These are phyloP conservation scores for Apostichopus leukothele DNA, from an alignment of 53 echinoderm and acorn worm genomes.

Conservation along the genomic window DNA sequence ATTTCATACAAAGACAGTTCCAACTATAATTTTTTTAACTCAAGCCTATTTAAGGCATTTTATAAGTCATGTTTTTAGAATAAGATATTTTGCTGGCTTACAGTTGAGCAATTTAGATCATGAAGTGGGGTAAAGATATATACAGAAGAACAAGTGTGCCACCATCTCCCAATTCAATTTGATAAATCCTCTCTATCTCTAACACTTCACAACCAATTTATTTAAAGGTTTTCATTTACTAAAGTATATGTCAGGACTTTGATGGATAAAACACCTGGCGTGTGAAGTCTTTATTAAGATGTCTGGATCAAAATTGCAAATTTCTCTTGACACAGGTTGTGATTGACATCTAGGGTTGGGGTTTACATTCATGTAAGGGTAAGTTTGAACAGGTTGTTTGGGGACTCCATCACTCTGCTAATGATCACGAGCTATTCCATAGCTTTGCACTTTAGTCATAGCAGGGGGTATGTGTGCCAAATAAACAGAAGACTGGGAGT, in stretches of 20 bases:
- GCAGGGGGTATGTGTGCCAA: constrained; percentile 40
- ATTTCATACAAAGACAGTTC: too few relatives aligned
- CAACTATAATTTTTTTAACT: too few relatives aligned
- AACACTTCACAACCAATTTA: neutral
- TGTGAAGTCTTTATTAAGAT: constrained; percentile 2
- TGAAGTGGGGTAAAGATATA: too few relatives aligned
- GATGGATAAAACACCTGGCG: neutral
- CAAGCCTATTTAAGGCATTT: too few relatives aligned
- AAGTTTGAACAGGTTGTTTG: constrained; percentile 23
- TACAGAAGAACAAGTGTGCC: too few relatives aligned
- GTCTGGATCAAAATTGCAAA: neutral
- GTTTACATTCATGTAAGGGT: constrained; percentile 17
- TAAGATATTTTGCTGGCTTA: too few relatives aligned
- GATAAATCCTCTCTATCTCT: too few relatives aligned
- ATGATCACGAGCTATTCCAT: constrained; percentile 8
- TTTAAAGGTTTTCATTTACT: neutral
- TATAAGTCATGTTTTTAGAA: too few relatives aligned
- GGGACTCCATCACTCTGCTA: constrained; percentile 9
- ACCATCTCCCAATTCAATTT: too few relatives aligned
- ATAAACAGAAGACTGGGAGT: constrained; percentile 35
- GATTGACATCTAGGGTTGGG: constrained; percentile 13
- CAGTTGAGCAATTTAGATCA: too few relatives aligned
- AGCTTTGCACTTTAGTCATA: constrained; percentile 31
- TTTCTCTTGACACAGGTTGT: constrained; percentile 27
- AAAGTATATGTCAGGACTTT: neutral